Evolutionary conservation across 2,888 invertebrate genomes (phyloP).

Genomic region (Hybos culiciformis): DNA sequence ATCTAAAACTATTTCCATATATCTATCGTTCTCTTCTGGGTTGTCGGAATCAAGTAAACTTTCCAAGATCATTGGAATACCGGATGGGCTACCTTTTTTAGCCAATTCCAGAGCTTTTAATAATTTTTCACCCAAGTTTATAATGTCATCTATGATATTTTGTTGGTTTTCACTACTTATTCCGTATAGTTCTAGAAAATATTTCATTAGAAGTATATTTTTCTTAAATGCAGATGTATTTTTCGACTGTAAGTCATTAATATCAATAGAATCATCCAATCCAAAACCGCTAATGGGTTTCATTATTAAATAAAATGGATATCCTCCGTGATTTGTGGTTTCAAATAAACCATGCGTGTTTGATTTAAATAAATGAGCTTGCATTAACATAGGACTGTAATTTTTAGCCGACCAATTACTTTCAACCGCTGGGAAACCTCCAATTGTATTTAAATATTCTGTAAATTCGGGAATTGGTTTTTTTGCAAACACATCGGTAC

Average conservation of each 20-base stretch:
- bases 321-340: not conserved
- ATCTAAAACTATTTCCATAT: not conserved
- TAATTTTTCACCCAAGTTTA: not conserved
- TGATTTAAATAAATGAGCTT: not conserved
- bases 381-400: not conserved
- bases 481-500: not conserved
- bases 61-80: not conserved
- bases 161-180: no score
- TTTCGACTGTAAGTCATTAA: not conserved
- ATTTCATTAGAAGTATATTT: not conserved
- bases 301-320: not conserved
- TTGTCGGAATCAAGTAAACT: not conserved
- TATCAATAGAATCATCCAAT: not conserved
- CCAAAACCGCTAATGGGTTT: not conserved
- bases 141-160: not conserved
- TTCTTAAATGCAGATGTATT: not conserved
- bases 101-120: no score
- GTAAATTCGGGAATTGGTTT: not conserved
- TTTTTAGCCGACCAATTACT: not conserved
- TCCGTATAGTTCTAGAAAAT: not conserved
- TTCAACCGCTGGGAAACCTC: not conserved
- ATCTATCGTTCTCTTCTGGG: constrained; percentile 2
- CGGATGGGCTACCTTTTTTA: not conserved
- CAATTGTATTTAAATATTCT: not conserved
- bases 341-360: not conserved